Conservation (phyloP, 2,888 invertebrate species). For the Incurvaria masculella region DNA sequence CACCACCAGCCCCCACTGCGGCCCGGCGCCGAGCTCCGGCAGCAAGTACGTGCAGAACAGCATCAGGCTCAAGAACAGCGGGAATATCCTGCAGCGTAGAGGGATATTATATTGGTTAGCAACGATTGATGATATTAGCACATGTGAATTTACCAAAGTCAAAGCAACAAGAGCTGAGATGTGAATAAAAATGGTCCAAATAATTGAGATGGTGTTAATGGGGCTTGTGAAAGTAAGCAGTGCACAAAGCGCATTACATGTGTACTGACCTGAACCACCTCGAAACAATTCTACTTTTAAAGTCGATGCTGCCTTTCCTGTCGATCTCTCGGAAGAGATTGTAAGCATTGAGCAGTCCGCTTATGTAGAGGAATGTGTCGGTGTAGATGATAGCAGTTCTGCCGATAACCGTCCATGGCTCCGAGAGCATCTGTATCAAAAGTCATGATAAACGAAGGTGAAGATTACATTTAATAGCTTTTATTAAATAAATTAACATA, state of each 20-base stretch:
- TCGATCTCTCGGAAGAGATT: constrained; percentile 52
- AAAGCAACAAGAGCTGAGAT: too few species aligned
- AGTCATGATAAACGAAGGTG: too few species aligned
- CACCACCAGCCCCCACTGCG: constrained; percentile 57
- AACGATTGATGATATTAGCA: too few species aligned
- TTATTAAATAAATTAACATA: too few species aligned
- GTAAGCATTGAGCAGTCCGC: constrained; percentile 56
- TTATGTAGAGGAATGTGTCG: constrained; percentile 59
- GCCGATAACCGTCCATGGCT: constrained; percentile 59
- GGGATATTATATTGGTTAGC: too few species aligned
- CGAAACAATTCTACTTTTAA: constrained; percentile 45
- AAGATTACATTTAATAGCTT: too few species aligned
- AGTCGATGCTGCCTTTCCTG: constrained; percentile 43
- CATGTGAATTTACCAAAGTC: too few species aligned
- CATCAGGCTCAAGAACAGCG: constrained; percentile 49
- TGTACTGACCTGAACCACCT: constrained; percentile 53
- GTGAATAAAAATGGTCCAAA: too few species aligned
- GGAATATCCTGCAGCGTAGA: constrained; percentile 40
- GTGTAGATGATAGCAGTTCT: constrained; percentile 61
- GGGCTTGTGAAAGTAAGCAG: too few species aligned
- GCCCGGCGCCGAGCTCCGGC: constrained; percentile 51
- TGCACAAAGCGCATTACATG: too few species aligned
- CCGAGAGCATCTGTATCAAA: constrained; percentile 22
- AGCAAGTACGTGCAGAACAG: constrained; percentile 54
- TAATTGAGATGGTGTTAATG: too few species aligned